Conservation (phyloP, 2,797 vertebrate species). For the Neomorphus geoffroyi region DNA sequence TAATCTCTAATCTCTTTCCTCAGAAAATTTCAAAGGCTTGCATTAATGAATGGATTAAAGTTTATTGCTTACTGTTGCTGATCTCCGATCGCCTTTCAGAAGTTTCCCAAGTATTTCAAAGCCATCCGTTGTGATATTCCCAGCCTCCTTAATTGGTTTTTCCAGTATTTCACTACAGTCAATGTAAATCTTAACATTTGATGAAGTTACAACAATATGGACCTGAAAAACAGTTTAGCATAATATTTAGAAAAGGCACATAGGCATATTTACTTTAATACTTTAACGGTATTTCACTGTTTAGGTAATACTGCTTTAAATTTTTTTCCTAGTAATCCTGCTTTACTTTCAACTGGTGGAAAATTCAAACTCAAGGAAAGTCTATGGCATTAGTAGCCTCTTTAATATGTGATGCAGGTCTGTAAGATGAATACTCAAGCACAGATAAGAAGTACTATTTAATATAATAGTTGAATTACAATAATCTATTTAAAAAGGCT, state of each 20-base stretch:
- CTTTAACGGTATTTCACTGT: background rate
- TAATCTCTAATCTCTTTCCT: background rate
- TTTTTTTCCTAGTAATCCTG: background rate
- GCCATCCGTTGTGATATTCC: constrained; percentile 90
- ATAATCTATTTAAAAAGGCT: background rate
- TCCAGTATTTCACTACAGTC: constrained; percentile 92
- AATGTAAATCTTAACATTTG: constrained; percentile 87
- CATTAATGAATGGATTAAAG: background rate
- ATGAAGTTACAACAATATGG: constrained; percentile 91
- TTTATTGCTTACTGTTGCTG: constrained; percentile 86
- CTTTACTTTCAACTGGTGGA: background rate
- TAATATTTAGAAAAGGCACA: background rate
- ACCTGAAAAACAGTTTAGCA: constrained; percentile 76
- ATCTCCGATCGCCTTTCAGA: constrained; percentile 83
- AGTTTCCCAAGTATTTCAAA: constrained; percentile 96
- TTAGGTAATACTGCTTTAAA: background rate
- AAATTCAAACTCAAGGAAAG: background rate
- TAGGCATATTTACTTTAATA: background rate
- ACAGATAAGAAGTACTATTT: background rate
- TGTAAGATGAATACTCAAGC: background rate
- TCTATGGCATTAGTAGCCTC: background rate
- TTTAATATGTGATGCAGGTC: background rate
- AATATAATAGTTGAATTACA: background rate
- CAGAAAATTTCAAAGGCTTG: background rate
- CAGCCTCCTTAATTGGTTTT: constrained; percentile 86